Conservation (phyloP, 2,113 vertebrate species). For the Sinocyclocheilus rhinocerous region DNA sequence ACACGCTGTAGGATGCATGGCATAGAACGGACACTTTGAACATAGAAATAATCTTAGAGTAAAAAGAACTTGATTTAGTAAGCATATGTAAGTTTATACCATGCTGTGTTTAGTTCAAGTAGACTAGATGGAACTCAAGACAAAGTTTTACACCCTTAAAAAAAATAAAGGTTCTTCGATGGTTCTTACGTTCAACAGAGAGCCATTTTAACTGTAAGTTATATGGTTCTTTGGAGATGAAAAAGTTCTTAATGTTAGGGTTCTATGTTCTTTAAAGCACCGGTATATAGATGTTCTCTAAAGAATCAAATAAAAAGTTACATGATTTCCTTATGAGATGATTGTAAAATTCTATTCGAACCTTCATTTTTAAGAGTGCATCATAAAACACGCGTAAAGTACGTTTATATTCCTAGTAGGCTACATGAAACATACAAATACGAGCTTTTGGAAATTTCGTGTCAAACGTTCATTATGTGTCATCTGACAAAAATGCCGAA, state of each 20-base stretch:
- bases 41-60: background rate
- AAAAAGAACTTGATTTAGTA: constrained; percentile 25
- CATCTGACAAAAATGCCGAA: background rate
- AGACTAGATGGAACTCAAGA: background rate
- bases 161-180: background rate
- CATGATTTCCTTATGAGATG: background rate
- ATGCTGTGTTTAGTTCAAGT: background rate
- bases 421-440: background rate
- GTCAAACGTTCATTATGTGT: background rate
- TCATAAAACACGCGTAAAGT: background rate
- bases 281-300: background rate
- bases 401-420: background rate
- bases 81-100: background rate
- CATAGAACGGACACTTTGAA: background rate
- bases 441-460: background rate
- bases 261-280: background rate
- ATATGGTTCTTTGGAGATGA: background rate
- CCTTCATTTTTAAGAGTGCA: background rate
- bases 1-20: background rate
- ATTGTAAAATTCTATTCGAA: background rate
- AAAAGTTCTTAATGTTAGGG: background rate
- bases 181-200: background rate
- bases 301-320: constrained; percentile 11
- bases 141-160: constrained; percentile 2
- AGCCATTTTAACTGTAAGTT: background rate